Percentiles rank a stretch among this genome's conserved stretches.
Conservation (phyloP, 2,888 invertebrate genomes). For the Ceriagrion tenellum region DNA sequence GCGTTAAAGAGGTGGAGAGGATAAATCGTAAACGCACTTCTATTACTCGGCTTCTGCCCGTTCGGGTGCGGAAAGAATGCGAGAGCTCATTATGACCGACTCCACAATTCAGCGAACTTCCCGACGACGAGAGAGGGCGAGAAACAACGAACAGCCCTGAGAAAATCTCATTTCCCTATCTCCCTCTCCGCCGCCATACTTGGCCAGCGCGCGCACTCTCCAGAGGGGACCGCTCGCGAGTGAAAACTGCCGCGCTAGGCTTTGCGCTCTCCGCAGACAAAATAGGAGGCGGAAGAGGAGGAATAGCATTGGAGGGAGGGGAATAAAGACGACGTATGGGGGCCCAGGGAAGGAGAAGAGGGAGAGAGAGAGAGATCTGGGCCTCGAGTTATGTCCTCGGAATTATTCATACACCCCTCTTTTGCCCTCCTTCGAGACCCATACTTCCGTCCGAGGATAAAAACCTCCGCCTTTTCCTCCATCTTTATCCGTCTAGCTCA, state of each 20-base stretch:
- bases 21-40: not conserved
- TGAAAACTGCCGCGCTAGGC: not conserved
- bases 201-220: not conserved
- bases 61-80: not conserved
- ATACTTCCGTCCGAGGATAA: constrained; percentile 59
- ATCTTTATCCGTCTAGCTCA: constrained; percentile 13
- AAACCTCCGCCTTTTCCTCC: constrained; percentile 49
- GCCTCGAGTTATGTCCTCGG: constrained; percentile 63
- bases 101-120: not conserved
- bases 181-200: not conserved
- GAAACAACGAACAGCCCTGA: not conserved
- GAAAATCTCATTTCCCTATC: not conserved
- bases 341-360: not conserved
- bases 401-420: constrained; percentile 57
- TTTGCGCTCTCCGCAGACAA: not conserved
- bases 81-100: not conserved
- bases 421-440: constrained; percentile 50
- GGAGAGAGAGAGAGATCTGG: not conserved
- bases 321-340: not conserved
- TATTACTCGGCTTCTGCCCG: not conserved
- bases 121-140: not conserved
- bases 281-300: not conserved
- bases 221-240: not conserved
- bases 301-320: not conserved
- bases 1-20: not conserved